These are phyloP conservation scores for Meiosimyza platycephala DNA, from an alignment of 2,888 invertebrate species.

Conservation along the genomic window DNA sequence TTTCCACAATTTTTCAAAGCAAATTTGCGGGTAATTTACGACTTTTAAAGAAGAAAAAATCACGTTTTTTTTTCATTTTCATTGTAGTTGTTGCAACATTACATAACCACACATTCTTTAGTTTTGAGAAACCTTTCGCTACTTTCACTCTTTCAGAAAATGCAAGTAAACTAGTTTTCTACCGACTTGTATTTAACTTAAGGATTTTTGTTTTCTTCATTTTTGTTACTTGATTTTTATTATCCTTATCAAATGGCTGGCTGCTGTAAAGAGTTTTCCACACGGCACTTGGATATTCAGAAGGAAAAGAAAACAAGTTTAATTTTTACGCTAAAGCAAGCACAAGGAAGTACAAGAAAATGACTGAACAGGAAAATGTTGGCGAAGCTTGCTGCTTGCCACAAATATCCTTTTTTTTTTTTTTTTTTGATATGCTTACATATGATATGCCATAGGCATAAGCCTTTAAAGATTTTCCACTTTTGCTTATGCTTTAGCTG, in stretches of 20 bases:
- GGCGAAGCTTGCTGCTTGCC: neutral
- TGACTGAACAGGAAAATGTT: neutral
- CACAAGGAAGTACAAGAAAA: neutral
- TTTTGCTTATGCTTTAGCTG: neutral
- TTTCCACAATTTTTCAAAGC: constrained; percentile 32
- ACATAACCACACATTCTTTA: neutral
- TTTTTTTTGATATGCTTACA: neutral
- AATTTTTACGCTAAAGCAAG: neutral
- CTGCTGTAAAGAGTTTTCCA: constrained; percentile 17
- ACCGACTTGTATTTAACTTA: constrained; percentile 19
- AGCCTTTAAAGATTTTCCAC: neutral
- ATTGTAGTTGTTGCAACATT: neutral
- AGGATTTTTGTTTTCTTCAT: constrained; percentile 18
- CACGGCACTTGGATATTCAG: neutral
- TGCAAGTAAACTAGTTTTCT: neutral
- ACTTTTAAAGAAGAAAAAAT: constrained; percentile 29
- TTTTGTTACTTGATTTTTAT: constrained; percentile 28
- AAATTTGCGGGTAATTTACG: constrained; percentile 61
- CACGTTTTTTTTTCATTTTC: neutral
- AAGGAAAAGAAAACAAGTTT: constrained; percentile 18
- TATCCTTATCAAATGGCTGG: constrained; percentile 18
- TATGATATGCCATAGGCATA: too few relatives aligned
- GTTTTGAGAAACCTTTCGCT: neutral
- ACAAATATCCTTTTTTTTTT: neutral
- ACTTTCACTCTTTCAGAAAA: neutral